Evolutionary conservation across 2,113 vertebrate species (phyloP), one percentile per base, ranked within the genome.

Genomic region (Tor tambroides): DNA sequence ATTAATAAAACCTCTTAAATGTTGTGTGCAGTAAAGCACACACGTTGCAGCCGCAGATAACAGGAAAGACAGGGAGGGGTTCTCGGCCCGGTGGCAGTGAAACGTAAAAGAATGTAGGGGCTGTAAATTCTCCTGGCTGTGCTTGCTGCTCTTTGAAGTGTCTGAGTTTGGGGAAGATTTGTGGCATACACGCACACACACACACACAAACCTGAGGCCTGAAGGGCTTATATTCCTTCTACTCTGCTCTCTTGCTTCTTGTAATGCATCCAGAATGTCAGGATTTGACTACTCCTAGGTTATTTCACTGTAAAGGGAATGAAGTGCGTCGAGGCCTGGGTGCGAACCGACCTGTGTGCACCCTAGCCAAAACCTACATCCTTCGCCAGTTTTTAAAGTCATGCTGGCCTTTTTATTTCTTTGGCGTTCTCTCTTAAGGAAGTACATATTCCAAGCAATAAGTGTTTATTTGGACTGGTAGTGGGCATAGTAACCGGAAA

Each of bases 51-150:
- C 26, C 61, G 59, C 65, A 90, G 87, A 90, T 90, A 90, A 83
- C 80, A 89, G 81, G 72, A 88, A 69, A 88, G 77, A 67, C 84
- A 83, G 86, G 61, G 83, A 89, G 67, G 90, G 85, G 83, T 80
- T 72, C 23, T 82, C 54, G 76, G 89, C 80, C 86, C 74, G 86
- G 84, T 86, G 89, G 89, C 90, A 91, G 79, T 90, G 77, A 85
- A 90, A 91, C 86, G 88, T 85, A 91, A 89, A 91, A 91, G 90
- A 91, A 91, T 91, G 90, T 85, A 89, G 86, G 86, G 88, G 90
- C 83, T 91, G 90, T 90, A 91, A 91, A 91, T 91, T 91, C 84
- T 86, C 83, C 65, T 84, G 51, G 86, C 89, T 87, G 90, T 87
- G 87, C 87, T 89, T 88, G 89, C 61, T 54, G 61, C 87, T 83